These are phyloP conservation scores for Perdita meconis DNA, from an alignment of 2,888 invertebrate genomes.

Conservation along the genomic window DNA sequence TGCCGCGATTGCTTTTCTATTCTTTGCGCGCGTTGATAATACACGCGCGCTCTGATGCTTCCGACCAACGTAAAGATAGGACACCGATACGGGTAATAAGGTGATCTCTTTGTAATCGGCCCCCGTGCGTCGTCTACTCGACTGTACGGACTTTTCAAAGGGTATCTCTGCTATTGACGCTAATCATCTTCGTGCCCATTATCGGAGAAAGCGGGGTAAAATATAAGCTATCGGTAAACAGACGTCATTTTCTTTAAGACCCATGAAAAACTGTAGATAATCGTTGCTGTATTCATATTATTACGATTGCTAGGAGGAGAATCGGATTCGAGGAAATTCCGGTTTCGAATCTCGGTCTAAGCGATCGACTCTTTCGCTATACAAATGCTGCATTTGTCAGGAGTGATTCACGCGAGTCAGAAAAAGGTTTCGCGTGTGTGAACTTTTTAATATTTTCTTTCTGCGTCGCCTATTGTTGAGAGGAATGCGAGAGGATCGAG, in stretches of 20 bases:
- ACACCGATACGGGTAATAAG: slow-evolving; percentile 67
- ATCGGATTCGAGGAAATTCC: neutral
- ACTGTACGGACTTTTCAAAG: slow-evolving; percentile 63
- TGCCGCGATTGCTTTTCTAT: slow-evolving; percentile 33
- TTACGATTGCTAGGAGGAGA: too few relatives aligned
- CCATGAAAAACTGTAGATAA: neutral
- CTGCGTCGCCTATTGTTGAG: too few relatives aligned
- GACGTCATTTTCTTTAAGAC: slow-evolving; percentile 4
- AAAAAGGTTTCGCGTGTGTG: too few relatives aligned
- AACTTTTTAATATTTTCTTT: too few relatives aligned
- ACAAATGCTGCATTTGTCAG: too few relatives aligned
- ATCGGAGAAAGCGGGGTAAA: slow-evolving; percentile 54
- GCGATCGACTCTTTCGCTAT: too few relatives aligned
- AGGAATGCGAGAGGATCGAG: too few relatives aligned
- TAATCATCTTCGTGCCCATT: slow-evolving; percentile 58
- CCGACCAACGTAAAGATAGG: slow-evolving; percentile 59
- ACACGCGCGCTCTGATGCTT: slow-evolving; percentile 53
- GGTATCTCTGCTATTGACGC: slow-evolving; percentile 50
- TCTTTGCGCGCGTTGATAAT: slow-evolving; percentile 43
- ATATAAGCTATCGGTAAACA: slow-evolving; percentile 44
- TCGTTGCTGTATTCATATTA: too few relatives aligned
- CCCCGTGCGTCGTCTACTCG: slow-evolving; percentile 50
- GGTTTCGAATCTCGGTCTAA: too few relatives aligned
- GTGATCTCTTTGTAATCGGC: slow-evolving; percentile 66
- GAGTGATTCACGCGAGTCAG: too few relatives aligned